A percentile compares a stretch with the other conserved stretches of the same genome.
These are phyloP conservation scores for Lumbricus terrestris DNA, from an alignment of 2,888 invertebrate species.

Conservation along the genomic window DNA sequence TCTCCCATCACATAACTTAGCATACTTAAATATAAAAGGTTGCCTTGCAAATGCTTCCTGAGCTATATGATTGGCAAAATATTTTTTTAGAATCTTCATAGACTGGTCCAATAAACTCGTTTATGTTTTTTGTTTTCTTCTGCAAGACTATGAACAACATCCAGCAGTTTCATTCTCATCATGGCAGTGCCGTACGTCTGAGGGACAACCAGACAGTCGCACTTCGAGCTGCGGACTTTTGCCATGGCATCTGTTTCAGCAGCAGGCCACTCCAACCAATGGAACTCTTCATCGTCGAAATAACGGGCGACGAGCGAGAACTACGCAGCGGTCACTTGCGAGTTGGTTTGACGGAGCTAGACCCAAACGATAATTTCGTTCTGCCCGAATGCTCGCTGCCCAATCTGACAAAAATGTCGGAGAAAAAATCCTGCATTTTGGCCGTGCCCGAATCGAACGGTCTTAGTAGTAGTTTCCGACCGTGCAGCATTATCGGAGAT, in stretches of 20 bases:
- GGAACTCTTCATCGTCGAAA: conserved; percentile 90
- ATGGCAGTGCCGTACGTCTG: neutral
- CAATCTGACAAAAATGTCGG: conserved; percentile 79
- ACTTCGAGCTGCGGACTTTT: neutral
- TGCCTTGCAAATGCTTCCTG: no score
- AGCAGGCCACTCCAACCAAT: conserved; percentile 76
- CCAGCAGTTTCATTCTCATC: neutral
- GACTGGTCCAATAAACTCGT: neutral
- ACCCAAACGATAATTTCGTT: conserved; percentile 66
- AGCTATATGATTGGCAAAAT: no score
- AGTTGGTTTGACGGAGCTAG: conserved; percentile 80
- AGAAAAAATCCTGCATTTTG: conserved; percentile 80
- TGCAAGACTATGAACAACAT: neutral
- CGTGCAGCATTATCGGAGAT: neutral
- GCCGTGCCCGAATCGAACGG: conserved; percentile 76
- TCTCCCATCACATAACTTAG: no score
- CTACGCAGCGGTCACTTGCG: conserved; percentile 82
- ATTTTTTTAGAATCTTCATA: neutral
- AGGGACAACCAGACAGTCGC: neutral
- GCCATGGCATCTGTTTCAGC: neutral
- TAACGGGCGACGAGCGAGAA: conserved; percentile 87
- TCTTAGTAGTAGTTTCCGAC: neutral
- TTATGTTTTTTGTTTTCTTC: neutral
- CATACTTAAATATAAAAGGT: no score
- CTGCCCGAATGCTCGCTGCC: conserved; percentile 87